phyloP scores from a whole-genome alignment of 2,888 invertebrate genomes.

The Anthrax anthrax region DNA sequence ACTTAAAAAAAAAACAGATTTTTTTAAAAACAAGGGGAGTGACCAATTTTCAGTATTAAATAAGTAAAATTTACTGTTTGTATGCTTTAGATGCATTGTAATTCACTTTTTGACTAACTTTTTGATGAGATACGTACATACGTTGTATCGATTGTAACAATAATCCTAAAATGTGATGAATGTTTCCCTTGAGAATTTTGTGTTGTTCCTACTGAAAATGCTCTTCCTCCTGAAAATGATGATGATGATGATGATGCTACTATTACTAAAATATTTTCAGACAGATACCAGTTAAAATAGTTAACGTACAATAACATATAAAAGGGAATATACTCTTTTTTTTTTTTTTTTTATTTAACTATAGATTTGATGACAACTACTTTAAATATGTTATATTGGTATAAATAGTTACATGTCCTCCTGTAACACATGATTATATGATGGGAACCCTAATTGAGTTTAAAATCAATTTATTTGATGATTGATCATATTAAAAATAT shows the following conservation, averaged over 20 bases:
- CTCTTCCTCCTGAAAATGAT: too few species aligned
- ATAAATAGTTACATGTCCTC: too few species aligned
- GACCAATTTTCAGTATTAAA: background rate
- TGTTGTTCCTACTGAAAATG: too few species aligned
- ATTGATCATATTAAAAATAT: conserved; percentile 9
- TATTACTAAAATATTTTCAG: too few species aligned
- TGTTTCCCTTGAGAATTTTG: conserved; percentile 27
- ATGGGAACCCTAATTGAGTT: conserved; percentile 29
- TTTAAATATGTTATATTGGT: background rate
- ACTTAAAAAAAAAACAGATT: too few species aligned
- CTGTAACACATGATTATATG: conserved; percentile 3
- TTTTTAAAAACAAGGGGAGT: background rate
- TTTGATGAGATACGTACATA: too few species aligned
- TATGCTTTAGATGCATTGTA: background rate
- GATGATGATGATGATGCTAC: too few species aligned
- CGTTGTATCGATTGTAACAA: conserved; percentile 5
- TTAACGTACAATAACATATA: too few species aligned
- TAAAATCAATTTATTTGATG: conserved; percentile 32
- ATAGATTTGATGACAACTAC: background rate
- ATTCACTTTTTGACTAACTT: conserved; percentile 4
- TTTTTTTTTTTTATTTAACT: too few species aligned
- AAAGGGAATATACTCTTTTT: too few species aligned
- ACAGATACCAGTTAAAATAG: conserved; percentile 1
- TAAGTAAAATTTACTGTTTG: too few species aligned
- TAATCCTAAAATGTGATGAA: conserved; percentile 27